Percentiles rank a stretch among this genome's conserved stretches.
phyloP scores from a whole-genome alignment of 2,888 invertebrate genomes.

The Hydroisotoma schaefferi region DNA sequence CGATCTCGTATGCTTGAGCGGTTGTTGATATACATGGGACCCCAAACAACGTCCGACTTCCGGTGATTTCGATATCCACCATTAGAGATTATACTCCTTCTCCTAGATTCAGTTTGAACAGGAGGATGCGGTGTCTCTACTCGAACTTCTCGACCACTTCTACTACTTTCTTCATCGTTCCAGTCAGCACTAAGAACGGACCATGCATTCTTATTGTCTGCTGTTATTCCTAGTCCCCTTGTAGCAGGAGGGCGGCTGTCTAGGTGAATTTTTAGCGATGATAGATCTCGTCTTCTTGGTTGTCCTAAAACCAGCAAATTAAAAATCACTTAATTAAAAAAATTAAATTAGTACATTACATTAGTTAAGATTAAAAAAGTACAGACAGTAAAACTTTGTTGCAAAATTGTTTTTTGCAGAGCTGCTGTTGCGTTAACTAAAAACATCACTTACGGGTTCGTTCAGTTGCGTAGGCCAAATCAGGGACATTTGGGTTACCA shows the following conservation, averaged over 20 bases:
- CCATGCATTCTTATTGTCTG: constrained; percentile 63
- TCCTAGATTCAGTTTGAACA: no score
- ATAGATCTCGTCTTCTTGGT: no score
- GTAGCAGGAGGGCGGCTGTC: not conserved
- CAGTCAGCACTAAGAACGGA: constrained; percentile 67
- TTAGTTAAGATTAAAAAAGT: no score
- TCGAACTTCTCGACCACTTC: not conserved
- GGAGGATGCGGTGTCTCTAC: constrained; percentile 1
- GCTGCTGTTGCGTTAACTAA: no score
- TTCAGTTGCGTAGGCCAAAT: not conserved
- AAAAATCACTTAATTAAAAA: not conserved
- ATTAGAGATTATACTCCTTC: no score
- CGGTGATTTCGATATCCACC: no score
- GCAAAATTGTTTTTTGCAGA: no score
- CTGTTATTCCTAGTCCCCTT: not conserved
- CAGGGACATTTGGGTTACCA: constrained; percentile 57
- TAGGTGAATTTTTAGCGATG: not conserved
- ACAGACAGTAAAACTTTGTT: no score
- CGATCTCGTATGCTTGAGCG: no score
- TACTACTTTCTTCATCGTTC: constrained; percentile 51
- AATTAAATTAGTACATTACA: not conserved
- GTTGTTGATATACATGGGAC: no score
- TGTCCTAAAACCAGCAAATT: not conserved
- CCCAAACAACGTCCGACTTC: no score
- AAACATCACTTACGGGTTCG: not conserved